Percentiles rank a stretch among this genome's conserved stretches.
phyloP scores from a whole-genome alignment of 2,113 vertebrate genomes.

The Melanostigma gelatinosum region DNA sequence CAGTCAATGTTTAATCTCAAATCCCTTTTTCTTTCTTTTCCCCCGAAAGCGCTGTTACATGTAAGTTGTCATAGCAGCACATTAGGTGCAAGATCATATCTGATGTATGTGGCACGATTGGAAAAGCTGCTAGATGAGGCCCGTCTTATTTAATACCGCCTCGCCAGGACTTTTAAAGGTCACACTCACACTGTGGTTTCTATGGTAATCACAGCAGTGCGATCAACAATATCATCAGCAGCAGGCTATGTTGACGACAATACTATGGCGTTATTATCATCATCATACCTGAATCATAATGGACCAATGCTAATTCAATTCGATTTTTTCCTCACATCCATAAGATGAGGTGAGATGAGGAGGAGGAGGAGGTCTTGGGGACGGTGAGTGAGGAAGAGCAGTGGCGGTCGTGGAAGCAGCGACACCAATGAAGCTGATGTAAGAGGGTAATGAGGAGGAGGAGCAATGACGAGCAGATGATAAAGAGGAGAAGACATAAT shows the following conservation, averaged over 20 bases:
- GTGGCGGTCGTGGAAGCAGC: slow-evolving; percentile 5
- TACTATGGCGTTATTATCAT: slow-evolving; percentile 10
- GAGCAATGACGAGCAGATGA: background rate
- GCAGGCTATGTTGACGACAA: slow-evolving; percentile 11
- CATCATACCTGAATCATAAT: slow-evolving; percentile 13
- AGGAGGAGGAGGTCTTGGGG: background rate
- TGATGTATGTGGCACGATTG: slow-evolving; percentile 16
- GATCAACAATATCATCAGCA: slow-evolving; percentile 26
- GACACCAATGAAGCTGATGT: background rate
- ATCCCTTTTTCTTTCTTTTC: background rate
- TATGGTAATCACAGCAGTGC: slow-evolving; percentile 16
- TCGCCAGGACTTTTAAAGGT: slow-evolving; percentile 46
- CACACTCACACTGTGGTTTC: slow-evolving; percentile 33
- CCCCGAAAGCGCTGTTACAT: background rate
- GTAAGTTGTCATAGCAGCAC: slow-evolving; percentile 21
- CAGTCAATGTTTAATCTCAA: slow-evolving; percentile 22
- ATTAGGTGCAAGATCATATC: slow-evolving; percentile 15
- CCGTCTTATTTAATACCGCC: slow-evolving; percentile 14
- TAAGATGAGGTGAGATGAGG: slow-evolving; percentile 20
- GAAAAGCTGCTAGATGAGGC: slow-evolving; percentile 36
- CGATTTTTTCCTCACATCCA: background rate
- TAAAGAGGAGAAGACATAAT: background rate
- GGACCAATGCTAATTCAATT: background rate
- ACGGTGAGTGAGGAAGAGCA: slow-evolving; percentile 30
- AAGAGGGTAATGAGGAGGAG: background rate